phyloP scores from a whole-genome alignment of 92 coral and sea anemone species.

The Pocillopora meandrina region DNA sequence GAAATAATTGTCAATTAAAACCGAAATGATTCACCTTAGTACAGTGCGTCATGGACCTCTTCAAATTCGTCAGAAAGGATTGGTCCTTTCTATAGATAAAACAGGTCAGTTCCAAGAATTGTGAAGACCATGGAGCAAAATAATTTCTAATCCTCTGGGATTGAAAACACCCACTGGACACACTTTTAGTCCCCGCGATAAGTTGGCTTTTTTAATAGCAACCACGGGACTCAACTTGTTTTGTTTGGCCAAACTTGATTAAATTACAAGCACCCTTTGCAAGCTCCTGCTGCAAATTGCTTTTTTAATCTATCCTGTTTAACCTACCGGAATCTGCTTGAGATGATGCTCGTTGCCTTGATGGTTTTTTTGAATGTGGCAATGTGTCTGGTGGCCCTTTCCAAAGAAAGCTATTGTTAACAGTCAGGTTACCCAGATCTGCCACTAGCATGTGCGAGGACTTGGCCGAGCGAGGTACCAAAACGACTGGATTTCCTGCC shows the following conservation, averaged over 20 bases:
- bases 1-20: too few species aligned
- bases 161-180: too few species aligned
- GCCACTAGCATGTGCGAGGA: conserved; percentile 96
- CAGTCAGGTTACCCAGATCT: conserved; percentile 91
- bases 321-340: conserved; percentile 41
- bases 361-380: conserved; percentile 17
- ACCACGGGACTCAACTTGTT: too few species aligned
- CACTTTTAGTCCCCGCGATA: too few species aligned
- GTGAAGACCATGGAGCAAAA: background rate
- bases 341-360: conserved; percentile 12
- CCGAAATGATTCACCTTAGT: too few species aligned
- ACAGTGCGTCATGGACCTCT: too few species aligned
- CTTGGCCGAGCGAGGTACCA: conserved; percentile 90
- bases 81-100: too few species aligned
- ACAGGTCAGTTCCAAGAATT: background rate
- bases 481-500: conserved; percentile 94
- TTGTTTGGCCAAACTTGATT: too few species aligned
- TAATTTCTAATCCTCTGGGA: background rate
- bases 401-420: conserved; percentile 78
- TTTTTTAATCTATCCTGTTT: background rate
- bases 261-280: too few species aligned
- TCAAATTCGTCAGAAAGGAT: too few species aligned
- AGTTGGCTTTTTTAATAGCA: too few species aligned
- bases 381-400: conserved; percentile 83
- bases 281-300: too few species aligned